phyloP scores from a whole-genome alignment of 2,888 invertebrate genomes.

The Phlogophora meticulosa region DNA sequence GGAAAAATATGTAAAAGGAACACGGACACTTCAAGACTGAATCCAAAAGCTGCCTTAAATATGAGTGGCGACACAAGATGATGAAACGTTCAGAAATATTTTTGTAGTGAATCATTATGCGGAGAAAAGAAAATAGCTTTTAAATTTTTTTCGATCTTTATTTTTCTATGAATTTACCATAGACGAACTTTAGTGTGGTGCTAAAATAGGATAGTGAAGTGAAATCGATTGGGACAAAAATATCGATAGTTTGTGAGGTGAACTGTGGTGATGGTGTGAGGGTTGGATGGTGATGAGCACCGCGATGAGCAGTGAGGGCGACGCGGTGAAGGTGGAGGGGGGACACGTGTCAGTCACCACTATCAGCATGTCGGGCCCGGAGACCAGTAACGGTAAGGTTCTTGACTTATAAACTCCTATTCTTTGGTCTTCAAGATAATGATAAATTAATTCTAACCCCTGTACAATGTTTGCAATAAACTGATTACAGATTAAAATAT shows the following conservation, averaged over 20 bases:
- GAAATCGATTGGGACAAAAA: conserved; percentile 70
- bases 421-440: background rate
- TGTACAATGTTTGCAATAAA: too few species aligned
- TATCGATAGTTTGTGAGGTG: conserved; percentile 78
- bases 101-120: conserved; percentile 74
- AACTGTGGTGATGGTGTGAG: conserved; percentile 75
- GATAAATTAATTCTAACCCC: too few species aligned
- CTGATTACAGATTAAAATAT: too few species aligned
- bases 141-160: conserved; percentile 71
- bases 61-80: conserved; percentile 83
- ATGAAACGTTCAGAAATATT: conserved; percentile 75
- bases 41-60: conserved; percentile 82
- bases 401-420: conserved; percentile 5
- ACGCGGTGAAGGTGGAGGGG: conserved; percentile 88
- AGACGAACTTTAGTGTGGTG: conserved; percentile 73
- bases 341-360: conserved; percentile 95
- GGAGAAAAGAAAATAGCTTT: conserved; percentile 74
- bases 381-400: conserved; percentile 90
- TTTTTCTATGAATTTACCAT: conserved; percentile 78
- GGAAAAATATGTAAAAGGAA: conserved; percentile 73
- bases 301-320: conserved; percentile 86
- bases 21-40: conserved; percentile 80
- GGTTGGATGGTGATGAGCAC: conserved; percentile 75
- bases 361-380: conserved; percentile 93
- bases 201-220: conserved; percentile 83